Conservation (phyloP, 2,888 invertebrate species). For the Mesochorus sp. region DNA sequence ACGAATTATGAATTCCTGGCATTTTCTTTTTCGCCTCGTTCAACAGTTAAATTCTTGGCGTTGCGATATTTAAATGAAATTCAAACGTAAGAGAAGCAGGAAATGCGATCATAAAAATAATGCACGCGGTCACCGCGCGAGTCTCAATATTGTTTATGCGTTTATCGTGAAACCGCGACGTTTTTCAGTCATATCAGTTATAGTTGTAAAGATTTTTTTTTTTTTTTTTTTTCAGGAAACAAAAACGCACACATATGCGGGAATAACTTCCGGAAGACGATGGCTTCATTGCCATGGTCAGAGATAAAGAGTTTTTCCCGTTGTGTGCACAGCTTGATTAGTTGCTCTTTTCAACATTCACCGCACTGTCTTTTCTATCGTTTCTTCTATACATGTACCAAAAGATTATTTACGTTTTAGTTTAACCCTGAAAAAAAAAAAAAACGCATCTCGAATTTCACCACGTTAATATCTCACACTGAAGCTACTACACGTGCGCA, state of each 20-base stretch:
- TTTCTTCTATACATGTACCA: background rate
- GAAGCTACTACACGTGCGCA: conserved; percentile 16
- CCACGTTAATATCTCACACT: conserved; percentile 25
- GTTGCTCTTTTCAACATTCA: conserved; percentile 22
- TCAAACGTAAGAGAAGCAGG: no score
- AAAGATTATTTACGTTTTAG: conserved; percentile 55
- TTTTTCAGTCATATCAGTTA: no score
- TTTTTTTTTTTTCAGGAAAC: background rate
- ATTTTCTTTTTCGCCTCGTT: no score
- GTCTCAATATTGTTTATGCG: no score
- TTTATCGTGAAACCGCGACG: no score
- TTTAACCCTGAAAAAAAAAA: conserved; percentile 25
- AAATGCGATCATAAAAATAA: no score
- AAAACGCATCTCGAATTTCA: conserved; percentile 56
- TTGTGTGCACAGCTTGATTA: conserved; percentile 61
- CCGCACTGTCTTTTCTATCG: conserved; percentile 18
- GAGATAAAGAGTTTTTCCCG: conserved; percentile 52
- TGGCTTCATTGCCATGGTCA: conserved; percentile 56
- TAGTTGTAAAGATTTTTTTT: conserved; percentile 21
- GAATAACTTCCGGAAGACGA: conserved; percentile 50
- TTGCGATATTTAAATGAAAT: no score
- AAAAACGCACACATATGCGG: conserved; percentile 14
- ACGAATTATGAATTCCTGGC: no score
- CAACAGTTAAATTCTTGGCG: no score
- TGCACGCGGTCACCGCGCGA: no score